Evolutionary conservation across 2,888 invertebrate genomes (phyloP).

Genomic region (Cerastis leucographa): DNA sequence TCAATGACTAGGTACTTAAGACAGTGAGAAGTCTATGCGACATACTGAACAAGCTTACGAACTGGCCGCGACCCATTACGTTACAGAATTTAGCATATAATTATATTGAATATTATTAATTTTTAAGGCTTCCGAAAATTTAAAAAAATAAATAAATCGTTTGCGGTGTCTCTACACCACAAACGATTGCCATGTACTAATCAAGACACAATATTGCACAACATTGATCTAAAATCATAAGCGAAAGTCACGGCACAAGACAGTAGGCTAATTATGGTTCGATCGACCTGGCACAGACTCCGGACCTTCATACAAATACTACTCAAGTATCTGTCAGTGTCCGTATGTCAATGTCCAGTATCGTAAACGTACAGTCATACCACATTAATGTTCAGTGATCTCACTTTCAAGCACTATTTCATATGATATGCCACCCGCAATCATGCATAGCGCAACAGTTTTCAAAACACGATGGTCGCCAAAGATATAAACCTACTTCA

Average conservation of each 20-base stretch:
- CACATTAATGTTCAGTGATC: constrained; percentile 18
- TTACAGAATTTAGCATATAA: not conserved
- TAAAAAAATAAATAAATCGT: too few relatives aligned
- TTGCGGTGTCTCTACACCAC: too few relatives aligned
- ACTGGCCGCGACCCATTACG: not conserved
- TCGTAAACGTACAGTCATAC: constrained; percentile 2
- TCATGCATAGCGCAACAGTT: constrained; percentile 8
- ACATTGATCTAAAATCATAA: constrained; percentile 3
- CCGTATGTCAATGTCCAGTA: not conserved
- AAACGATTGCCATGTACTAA: too few relatives aligned
- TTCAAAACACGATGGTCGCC: constrained; percentile 21
- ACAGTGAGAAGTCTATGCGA: not conserved
- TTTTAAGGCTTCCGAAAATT: too few relatives aligned
- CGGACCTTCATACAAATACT: not conserved
- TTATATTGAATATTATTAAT: too few relatives aligned
- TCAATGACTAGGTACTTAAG: not conserved
- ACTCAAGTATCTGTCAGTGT: not conserved
- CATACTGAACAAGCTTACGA: not conserved
- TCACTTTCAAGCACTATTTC: constrained; percentile 45
- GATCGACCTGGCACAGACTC: not conserved
- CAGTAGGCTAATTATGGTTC: too few relatives aligned
- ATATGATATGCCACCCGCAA: constrained; percentile 4
- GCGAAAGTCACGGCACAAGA: not conserved
- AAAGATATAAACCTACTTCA: constrained; percentile 47
- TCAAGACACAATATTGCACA: not conserved